Percentiles rank a stretch among this genome's conserved stretches.
Evolutionary conservation across 2,113 vertebrate genomes (phyloP).

Genomic region (Colossoma macropomum): DNA sequence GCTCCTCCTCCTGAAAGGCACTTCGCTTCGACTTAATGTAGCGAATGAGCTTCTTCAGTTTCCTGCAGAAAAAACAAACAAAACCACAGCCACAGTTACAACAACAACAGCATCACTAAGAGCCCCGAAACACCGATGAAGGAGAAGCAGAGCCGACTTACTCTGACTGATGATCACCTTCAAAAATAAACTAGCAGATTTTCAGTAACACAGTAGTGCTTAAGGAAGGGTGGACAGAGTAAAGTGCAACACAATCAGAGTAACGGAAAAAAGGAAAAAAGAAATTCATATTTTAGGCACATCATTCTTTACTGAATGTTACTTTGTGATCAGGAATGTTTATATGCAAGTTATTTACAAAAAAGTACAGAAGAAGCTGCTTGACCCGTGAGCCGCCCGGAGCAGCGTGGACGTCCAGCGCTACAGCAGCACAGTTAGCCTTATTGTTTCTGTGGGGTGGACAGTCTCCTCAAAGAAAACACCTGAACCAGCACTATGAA

Average conservation of each 20-base stretch:
- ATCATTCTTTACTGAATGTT: constrained; percentile 47
- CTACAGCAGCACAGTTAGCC: not conserved
- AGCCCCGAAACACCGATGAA: no score
- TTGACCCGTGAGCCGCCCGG: constrained; percentile 23
- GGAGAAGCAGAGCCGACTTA: no score
- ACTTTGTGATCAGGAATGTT: constrained; percentile 45
- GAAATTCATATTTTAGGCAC: constrained; percentile 50
- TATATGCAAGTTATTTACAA: constrained; percentile 50
- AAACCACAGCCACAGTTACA: not conserved
- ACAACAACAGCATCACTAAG: not conserved
- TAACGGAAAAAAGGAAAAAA: constrained; percentile 3
- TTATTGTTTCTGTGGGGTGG: not conserved
- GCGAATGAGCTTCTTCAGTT: constrained; percentile 95
- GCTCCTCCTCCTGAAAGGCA: constrained; percentile 84
- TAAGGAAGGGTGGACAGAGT: constrained; percentile 57
- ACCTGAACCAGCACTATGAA: not conserved
- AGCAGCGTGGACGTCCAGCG: not conserved
- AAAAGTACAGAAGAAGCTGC: constrained; percentile 30
- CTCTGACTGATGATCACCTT: no score
- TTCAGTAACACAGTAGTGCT: constrained; percentile 16
- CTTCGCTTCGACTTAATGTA: constrained; percentile 86
- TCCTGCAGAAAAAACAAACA: constrained; percentile 74
- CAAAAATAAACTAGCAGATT: no score
- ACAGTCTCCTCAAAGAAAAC: not conserved
- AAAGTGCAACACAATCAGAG: constrained; percentile 49